Base-by-base conservation (phyloP, 2,113 vertebrate species). In the Xiphorhynchus elegans region DNA sequence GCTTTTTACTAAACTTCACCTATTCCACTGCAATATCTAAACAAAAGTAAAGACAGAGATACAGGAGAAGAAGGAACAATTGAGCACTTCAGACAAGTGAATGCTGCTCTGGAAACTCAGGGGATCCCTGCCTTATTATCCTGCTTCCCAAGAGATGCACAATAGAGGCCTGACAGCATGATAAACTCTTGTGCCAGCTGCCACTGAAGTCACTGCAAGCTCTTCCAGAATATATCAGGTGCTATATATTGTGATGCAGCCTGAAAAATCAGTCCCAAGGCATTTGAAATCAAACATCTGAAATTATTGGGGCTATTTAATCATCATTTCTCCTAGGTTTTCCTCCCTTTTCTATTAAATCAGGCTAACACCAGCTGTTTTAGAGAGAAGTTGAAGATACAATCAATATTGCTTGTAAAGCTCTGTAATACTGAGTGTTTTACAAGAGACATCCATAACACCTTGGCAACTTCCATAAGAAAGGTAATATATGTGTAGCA, bases 251-350 rank as follows among this genome's bases (percentile, higher is more conserved):
- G 40, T 42, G 37, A 68, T 39, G 49, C 23, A 73, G 31, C 33
- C 23, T 69, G 55, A 92, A 83, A 70, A 90, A 59, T 42, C 28
- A 50, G 55, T 82, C 19, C 28, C 64, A 28, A 62, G n/a, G 39
- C 31, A 53, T 76, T 47, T 91, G 35, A 82, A 96, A 90, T 73
- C 78, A 68, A 91, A 72, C 21, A 73, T 19, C 37, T 58, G 72
- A 80, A 80, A 82, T 90, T 64, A 68, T 2, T 46, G 0, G 40
- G 25, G 21, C 40, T 87, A 79, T 73, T 56, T 82, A 10, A 58
- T 44, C 24, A 72, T 64, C 2, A 18, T 78, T 91, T 79, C 24
- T 76, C 62, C 24, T 83, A 5, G 47, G 14, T 14, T n/a, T 82
- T 66, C 12, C 29, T 68, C 31, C 15, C 13, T 84, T 72, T 93